Base-by-base conservation (phyloP, 2,888 invertebrate species). In the Amblyjoppa fuscipennis region DNA sequence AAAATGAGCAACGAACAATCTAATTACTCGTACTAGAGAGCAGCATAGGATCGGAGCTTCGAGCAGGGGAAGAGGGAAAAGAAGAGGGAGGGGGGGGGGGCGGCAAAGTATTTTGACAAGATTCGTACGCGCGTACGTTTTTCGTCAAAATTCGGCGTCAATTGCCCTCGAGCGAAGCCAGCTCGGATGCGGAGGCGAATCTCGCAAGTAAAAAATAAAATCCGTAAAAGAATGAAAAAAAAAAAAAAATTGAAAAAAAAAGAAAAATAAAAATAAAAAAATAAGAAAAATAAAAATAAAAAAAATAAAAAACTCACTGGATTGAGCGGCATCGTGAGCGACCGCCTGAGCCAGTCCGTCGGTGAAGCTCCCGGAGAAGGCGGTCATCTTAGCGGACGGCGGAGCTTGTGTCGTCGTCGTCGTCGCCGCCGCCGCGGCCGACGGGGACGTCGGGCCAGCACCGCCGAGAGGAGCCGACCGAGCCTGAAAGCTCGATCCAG, bases 261-360 rank as follows among this genome's bases (percentile, higher is more conserved):
- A 41, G 13, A 13, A 16, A 13, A 3, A 1, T 20, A 20, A 13
- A 9, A 7, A 11, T 25, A 6, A 25, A 25, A 13, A 45, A 13
- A 16, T 13, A 41, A 41, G 13, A 13, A 16, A 13, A 3, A 1
- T 20, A 20, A 13, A 9, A 7, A 11, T 25, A 6, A 9, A 16
- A 6, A 6, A 41, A 45, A 28, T 16, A 11, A 7, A 45, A 38
- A 84, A 94, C 95, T 95, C 93, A 88, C 87, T 85, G 64, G 88
- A 88, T 75, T 88, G 88, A 95, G 96, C 95, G 88, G 95, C 94
- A 92, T 96, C 96, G 89, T 95, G 95, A 89, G 95, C 95, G 83
- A 95, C 95, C 38, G 95, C 95, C 91, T 95, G 95, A 64, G 95
- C 95, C 93, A 96, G 94, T 87, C 95, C 95, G 93, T 96, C 95